Evolutionary conservation across 2,797 vertebrate genomes (phyloP), one percentile per base, ranked within the genome.

Genomic region (Darevskia mixta): DNA sequence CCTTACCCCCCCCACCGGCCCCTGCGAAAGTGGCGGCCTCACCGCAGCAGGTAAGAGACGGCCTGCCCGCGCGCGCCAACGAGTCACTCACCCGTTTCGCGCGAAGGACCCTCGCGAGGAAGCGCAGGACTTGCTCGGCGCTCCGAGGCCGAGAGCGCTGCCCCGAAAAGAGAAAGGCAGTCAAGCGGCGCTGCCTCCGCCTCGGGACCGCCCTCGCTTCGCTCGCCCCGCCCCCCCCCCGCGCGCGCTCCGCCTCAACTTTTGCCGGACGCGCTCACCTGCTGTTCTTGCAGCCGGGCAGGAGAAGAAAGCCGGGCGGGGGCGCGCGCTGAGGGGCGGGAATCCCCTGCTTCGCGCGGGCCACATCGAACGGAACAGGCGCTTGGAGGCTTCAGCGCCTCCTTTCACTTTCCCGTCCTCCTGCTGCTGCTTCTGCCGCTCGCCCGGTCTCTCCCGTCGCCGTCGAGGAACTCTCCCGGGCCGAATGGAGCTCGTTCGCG

Each of bases 211-310:
- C 87, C 83, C 58, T 73, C 55, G 43, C 17, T 41, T 27, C 27
- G 4, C 41, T 61, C 43, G 58, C 17, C 69, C 6, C 5, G 18
- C 66, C 77, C 43, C 38, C 17, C 79, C 3, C 5, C 3, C 2
- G 11, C n/a, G 23, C n/a, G 72, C n/a, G 23, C 49, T 5, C 75
- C 55, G 27, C 35, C 69, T 49, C 64, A 8, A 3, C 79, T 38
- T 41, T 9, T 7, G 15, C 27, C 71, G 45, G 38, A 55, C 64
- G 45, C 82, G 67, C 82, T 84, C 87, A 88, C 87, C 87, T 88
- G 87, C 88, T 29, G 73, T 81, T 17, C 49, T 7, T 66, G 38
- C 32, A 2, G 71, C 32, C n/a, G 32, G n/a, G 69, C 29, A n/a
- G 43, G 25, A 3, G 49, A 20, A 58, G n/a, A n/a, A n/a, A 43